A percentile compares a stretch with the other conserved stretches of the same genome.
Evolutionary conservation across 2,797 vertebrate species (phyloP).

Genomic region (Parauchenoglanis ngamensis): DNA sequence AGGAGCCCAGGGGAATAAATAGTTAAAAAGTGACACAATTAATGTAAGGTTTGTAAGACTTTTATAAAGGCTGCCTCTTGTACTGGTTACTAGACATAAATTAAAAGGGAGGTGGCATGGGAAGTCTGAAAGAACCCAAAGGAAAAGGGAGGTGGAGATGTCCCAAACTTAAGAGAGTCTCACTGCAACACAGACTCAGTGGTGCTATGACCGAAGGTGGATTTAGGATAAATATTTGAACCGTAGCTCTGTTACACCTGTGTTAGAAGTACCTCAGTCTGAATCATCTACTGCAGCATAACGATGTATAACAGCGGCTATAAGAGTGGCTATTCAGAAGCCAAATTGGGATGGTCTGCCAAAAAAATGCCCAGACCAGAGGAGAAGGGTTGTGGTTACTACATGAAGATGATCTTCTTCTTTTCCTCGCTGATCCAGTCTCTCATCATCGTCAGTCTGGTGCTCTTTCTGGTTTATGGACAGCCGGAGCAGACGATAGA

Average conservation of each 20-base stretch:
- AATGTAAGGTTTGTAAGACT: not conserved
- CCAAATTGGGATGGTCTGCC: slow-evolving; percentile 64
- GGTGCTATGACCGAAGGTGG: not conserved
- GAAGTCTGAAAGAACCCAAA: slow-evolving; percentile 16
- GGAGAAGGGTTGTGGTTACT: slow-evolving; percentile 85
- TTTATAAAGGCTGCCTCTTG: not conserved
- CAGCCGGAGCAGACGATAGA: slow-evolving; percentile 77
- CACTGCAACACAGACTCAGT: slow-evolving; percentile 2
- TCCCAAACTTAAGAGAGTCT: slow-evolving; percentile 28
- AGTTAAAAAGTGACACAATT: not conserved
- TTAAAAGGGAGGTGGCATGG: slow-evolving; percentile 12
- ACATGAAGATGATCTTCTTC: slow-evolving; percentile 88
- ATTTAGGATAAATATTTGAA: not conserved
- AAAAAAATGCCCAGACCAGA: slow-evolving; percentile 67
- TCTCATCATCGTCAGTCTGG: slow-evolving; percentile 90
- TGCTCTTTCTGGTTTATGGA: slow-evolving; percentile 93
- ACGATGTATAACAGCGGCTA: slow-evolving; percentile 74
- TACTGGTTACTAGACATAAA: not conserved
- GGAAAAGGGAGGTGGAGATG: slow-evolving; percentile 40
- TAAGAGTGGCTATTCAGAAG: slow-evolving; percentile 69
- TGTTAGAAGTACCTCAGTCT: not conserved
- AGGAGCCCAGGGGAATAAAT: not conserved
- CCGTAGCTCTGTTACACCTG: not conserved
- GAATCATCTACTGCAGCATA: slow-evolving; percentile 7
- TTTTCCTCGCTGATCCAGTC: slow-evolving; percentile 92